Evolutionary conservation across 2,113 vertebrate genomes (phyloP).

Genomic region (Heloderma charlesbogerti): DNA sequence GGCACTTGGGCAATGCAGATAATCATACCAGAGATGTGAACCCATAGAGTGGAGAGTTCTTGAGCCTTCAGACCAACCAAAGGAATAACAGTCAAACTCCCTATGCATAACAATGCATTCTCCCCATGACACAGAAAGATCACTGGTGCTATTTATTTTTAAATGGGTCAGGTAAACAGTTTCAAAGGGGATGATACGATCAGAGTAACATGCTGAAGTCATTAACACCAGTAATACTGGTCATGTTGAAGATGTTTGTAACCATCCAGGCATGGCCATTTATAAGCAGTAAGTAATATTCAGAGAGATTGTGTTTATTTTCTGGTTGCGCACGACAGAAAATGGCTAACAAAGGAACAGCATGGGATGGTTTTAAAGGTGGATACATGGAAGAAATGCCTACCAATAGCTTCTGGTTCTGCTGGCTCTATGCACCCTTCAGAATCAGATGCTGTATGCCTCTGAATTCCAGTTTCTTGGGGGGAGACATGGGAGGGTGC

Average conservation of each 20-base stretch:
- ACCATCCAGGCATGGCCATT: background rate
- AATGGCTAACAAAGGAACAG: background rate
- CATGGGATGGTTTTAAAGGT: background rate
- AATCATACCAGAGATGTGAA: constrained; percentile 6
- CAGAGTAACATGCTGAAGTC: background rate
- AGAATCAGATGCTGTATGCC: background rate
- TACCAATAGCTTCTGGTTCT: background rate
- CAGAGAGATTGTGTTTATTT: background rate
- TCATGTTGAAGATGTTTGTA: background rate
- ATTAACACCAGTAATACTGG: background rate
- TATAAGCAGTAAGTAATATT: background rate
- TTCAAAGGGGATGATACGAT: background rate
- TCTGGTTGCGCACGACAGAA: background rate
- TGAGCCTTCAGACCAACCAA: background rate
- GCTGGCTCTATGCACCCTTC: background rate
- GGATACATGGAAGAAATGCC: background rate
- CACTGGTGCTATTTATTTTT: background rate
- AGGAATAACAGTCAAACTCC: background rate
- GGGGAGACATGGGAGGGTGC: background rate
- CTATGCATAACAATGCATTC: background rate
- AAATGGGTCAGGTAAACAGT: background rate
- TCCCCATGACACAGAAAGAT: constrained; percentile 2
- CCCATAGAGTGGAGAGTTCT: background rate
- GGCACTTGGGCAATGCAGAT: background rate
- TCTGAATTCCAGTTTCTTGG: background rate